These are phyloP conservation scores for Etheostoma nigrum DNA, from an alignment of 2,797 vertebrate species.

Conservation along the genomic window DNA sequence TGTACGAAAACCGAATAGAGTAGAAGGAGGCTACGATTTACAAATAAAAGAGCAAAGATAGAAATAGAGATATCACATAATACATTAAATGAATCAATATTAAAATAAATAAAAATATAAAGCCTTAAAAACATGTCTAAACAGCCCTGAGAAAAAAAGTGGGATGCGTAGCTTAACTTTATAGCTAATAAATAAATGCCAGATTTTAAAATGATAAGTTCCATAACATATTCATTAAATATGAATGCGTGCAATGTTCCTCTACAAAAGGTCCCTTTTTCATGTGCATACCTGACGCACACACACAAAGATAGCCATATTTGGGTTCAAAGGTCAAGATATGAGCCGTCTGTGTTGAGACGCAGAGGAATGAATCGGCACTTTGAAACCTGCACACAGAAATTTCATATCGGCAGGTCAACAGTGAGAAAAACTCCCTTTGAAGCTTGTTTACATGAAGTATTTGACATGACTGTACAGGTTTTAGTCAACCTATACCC, in stretches of 20 bases:
- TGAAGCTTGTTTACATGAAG: constrained; percentile 5
- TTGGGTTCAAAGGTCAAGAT: constrained; percentile 66
- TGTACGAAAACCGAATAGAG: neutral
- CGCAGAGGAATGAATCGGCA: constrained; percentile 22
- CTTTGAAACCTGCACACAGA: constrained; percentile 9
- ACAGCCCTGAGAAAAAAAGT: too few relatives aligned
- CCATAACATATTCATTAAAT: neutral
- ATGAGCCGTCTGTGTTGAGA: constrained; percentile 13
- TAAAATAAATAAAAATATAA: neutral
- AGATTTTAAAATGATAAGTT: neutral
- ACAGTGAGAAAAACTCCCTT: constrained; percentile 22
- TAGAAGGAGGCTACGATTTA: neutral
- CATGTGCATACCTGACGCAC: constrained; percentile 15
- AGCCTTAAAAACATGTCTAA: too few relatives aligned
- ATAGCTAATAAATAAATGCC: neutral
- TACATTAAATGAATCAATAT: neutral
- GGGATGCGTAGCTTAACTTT: neutral
- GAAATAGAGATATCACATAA: neutral
- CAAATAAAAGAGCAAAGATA: neutral
- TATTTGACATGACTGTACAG: neutral
- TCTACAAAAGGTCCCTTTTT: constrained; percentile 8
- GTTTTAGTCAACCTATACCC: neutral
- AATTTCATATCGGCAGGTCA: constrained; percentile 37
- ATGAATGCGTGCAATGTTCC: neutral
- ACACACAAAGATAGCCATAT: constrained; percentile 25